Conservation (phyloP, 2,113 vertebrate genomes). For the Speoplatyrhinus poulsoni region DNA sequence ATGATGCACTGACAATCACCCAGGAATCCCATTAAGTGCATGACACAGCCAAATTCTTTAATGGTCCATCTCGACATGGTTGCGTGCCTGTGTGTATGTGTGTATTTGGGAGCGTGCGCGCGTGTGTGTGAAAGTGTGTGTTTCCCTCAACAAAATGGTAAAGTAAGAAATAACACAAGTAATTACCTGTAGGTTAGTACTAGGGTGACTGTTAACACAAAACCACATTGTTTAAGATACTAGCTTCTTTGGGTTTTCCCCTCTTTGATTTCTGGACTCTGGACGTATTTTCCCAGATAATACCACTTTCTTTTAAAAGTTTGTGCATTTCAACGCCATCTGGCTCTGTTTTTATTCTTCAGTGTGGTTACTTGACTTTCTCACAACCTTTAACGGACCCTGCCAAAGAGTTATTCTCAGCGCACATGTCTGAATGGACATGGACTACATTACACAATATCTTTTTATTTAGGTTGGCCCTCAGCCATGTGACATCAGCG, state of each 20-base stretch:
- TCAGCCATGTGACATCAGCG: constrained; percentile 64
- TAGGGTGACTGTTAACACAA: constrained; percentile 24
- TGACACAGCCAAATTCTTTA: constrained; percentile 23
- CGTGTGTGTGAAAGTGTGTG: background rate
- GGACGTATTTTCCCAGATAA: constrained; percentile 48
- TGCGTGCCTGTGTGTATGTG: background rate
- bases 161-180: constrained; percentile 51
- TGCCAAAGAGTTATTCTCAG: constrained; percentile 69
- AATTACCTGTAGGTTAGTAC: constrained; percentile 23
- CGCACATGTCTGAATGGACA: constrained; percentile 64
- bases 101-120: background rate
- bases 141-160: constrained; percentile 38
- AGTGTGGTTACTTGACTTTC: constrained; percentile 67
- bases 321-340: constrained; percentile 65
- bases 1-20: constrained; percentile 53
- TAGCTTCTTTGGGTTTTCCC: constrained; percentile 44
- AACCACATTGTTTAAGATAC: constrained; percentile 29
- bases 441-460: constrained; percentile 60
- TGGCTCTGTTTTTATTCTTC: constrained; percentile 70
- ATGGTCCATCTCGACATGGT: constrained; percentile 9
- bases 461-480: constrained; percentile 62
- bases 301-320: constrained; percentile 50
- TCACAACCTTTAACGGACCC: constrained; percentile 69
- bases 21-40: constrained; percentile 43
- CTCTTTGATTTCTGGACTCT: constrained; percentile 19